Conservation (phyloP, 2,888 invertebrate species). For the Griposia aprilina region DNA sequence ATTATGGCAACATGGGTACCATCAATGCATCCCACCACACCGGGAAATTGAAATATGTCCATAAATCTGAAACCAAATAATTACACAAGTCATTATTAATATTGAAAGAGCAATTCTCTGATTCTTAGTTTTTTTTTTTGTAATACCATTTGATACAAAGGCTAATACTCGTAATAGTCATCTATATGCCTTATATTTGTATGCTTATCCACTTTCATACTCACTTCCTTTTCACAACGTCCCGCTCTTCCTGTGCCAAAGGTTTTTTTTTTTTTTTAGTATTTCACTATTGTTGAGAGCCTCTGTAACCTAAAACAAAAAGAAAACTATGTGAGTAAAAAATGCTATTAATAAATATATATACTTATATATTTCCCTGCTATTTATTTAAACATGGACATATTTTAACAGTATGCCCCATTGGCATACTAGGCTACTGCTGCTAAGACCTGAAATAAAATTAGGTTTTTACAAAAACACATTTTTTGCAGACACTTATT, state of each 20-base stretch:
- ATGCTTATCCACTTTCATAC: not conserved
- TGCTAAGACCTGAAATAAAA: not conserved
- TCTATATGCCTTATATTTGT: not conserved
- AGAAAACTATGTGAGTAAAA: not conserved
- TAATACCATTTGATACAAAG: not conserved
- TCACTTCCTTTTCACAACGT: not conserved
- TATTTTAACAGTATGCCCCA: too few species aligned
- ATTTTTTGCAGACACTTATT: not conserved
- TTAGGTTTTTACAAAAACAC: not conserved
- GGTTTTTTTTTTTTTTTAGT: not conserved
- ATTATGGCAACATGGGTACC: not conserved
- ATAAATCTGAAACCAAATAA: not conserved
- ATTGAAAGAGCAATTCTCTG: not conserved
- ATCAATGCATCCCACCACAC: not conserved
- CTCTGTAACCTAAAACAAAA: not conserved
- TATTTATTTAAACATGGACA: too few species aligned
- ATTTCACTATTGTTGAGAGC: not conserved
- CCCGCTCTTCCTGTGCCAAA: not conserved
- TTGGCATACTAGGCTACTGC: not conserved
- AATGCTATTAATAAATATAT: too few species aligned
- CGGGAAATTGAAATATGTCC: not conserved
- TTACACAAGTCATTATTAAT: not conserved
- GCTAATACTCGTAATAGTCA: not conserved
- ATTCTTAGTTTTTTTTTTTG: too few species aligned
- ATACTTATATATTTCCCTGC: too few species aligned